Evolutionary conservation across 2,797 vertebrate species (phyloP), one percentile per base, ranked within the genome.

Genomic region (Choloepus didactylus): DNA sequence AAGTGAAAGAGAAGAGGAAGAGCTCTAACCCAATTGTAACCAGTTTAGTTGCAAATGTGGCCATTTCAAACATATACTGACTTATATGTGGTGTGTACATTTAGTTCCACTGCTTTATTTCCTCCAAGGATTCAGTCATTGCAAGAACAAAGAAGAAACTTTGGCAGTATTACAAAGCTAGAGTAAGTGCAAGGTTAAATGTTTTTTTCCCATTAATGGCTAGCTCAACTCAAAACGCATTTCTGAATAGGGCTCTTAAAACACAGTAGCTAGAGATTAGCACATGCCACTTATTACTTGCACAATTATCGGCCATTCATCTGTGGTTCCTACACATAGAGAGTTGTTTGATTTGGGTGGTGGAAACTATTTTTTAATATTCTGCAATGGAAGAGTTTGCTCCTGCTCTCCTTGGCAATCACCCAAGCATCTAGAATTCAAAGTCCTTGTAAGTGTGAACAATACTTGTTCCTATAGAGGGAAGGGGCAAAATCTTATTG

Each of bases 291-390:
- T 41, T 54, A 14, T 54, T 35, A 59, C 35, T 19, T 46, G 18
- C 6, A 25, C 19, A 21, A 3, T 44, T 6, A 35, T 4, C 2
- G 41, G 67, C 3, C 3, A 15, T 35, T 1, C 16, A 5, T 15
- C 51, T 11, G n/a, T n/a, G 21, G 46, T 11, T 8, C 79, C 23
- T 27, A 8, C 62, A 64, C 16, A 35, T 9, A 46, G 38, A 66
- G 16, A 15, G 10, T 51, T 31, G 18, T 38, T 60, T 66, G 60
- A 18, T 16, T 21, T 76, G 16, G 9, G 19, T 31, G 72, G 31
- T 41, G 6, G 60, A 85, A 46, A 77, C 41, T 60, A 31, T 25
- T 9, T 60, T 64, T 44, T 44, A 60, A 35, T 44, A 10, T 72
- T 54, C 81, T 59, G 27, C 27, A 35, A 21, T 27, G 12, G 59